Evolutionary conservation across 2,888 invertebrate genomes (phyloP).

Genomic region (Erynnis tages): DNA sequence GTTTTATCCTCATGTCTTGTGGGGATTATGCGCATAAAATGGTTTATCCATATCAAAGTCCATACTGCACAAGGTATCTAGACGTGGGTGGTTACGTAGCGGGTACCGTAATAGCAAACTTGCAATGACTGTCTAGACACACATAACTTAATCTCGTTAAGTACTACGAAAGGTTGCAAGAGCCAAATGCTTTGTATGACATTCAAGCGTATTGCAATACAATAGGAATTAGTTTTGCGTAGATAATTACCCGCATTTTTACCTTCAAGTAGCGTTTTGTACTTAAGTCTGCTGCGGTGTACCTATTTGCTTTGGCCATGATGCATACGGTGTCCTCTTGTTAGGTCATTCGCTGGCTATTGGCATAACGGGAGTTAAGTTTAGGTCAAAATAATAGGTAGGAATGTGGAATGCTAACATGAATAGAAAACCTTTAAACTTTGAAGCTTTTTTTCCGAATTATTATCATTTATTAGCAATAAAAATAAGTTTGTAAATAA

Average conservation of each 20-base stretch:
- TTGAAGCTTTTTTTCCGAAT: too few relatives aligned
- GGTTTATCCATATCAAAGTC: too few relatives aligned
- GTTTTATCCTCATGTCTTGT: too few relatives aligned
- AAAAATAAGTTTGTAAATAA: too few relatives aligned
- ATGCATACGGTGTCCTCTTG: conserved; percentile 26
- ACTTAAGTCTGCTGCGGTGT: conserved; percentile 8
- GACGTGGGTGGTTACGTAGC: neutral
- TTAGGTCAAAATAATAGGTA: neutral
- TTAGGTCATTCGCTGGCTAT: conserved; percentile 33
- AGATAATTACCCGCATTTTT: conserved; percentile 10
- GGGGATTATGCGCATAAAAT: too few relatives aligned
- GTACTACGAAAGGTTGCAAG: conserved; percentile 21
- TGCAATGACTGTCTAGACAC: conserved; percentile 29
- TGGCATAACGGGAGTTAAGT: conserved; percentile 38
- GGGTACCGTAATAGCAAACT: conserved; percentile 28
- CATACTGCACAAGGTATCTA: too few relatives aligned
- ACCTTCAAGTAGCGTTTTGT: conserved; percentile 14
- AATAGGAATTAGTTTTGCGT: conserved; percentile 8
- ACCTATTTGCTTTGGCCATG: conserved; percentile 24
- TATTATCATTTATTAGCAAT: too few relatives aligned
- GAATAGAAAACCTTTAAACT: too few relatives aligned
- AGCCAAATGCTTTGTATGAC: neutral
- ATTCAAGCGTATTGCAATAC: neutral
- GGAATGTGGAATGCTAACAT: neutral
- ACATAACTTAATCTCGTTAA: conserved; percentile 17